These are phyloP conservation scores for Mirza zaza DNA, from an alignment of 2,113 vertebrate species.

Conservation along the genomic window DNA sequence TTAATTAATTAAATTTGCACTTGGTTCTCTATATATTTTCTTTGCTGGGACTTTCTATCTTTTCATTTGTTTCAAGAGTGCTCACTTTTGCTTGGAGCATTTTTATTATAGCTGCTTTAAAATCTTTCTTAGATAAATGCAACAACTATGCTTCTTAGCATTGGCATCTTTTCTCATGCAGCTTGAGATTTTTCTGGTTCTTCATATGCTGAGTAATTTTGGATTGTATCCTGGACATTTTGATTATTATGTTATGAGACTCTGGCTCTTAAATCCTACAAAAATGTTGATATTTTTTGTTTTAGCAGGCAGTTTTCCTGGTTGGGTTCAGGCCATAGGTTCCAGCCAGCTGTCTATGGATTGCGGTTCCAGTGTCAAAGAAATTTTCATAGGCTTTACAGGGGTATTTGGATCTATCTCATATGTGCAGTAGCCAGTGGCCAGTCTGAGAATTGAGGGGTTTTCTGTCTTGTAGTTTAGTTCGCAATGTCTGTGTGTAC, in stretches of 20 bases:
- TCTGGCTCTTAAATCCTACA: neutral
- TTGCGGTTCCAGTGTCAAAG: neutral
- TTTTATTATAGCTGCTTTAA: neutral
- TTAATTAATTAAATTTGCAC: neutral
- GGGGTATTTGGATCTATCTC: neutral
- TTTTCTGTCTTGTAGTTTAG: neutral
- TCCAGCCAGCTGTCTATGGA: neutral
- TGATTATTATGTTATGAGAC: neutral
- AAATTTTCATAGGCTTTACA: neutral
- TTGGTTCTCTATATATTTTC: neutral
- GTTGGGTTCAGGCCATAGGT: neutral
- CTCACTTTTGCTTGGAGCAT: neutral
- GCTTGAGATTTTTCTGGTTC: neutral
- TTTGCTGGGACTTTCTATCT: neutral
- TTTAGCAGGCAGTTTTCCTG: neutral
- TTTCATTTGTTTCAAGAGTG: neutral
- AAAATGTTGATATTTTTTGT: neutral
- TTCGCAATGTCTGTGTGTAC: neutral
- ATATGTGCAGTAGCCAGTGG: neutral
- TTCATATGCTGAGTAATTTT: neutral
- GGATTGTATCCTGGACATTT: neutral
- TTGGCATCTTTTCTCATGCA: neutral
- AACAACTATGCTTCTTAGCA: neutral
- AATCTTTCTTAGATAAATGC: neutral
- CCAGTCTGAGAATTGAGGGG: neutral